A percentile compares a stretch with the other conserved stretches of the same genome.
Conservation (phyloP, 2,113 vertebrate species). For the Cettia cetti region DNA sequence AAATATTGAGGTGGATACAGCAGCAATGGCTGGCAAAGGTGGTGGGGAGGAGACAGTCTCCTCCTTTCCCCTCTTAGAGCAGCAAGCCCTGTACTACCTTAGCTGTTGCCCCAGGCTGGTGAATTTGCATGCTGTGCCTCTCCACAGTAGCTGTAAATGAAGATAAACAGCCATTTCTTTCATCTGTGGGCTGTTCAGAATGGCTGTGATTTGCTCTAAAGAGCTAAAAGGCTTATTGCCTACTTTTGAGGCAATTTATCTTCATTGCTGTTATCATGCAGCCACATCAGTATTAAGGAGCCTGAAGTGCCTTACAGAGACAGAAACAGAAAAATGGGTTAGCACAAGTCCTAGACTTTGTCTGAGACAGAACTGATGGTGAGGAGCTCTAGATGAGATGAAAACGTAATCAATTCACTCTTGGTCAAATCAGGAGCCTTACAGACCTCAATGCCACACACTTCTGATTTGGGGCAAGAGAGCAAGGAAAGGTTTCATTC, state of each 20-base stretch:
- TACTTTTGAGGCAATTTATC: constrained; percentile 41
- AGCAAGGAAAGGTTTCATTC: not conserved
- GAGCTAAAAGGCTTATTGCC: constrained; percentile 48
- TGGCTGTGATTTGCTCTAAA: constrained; percentile 35
- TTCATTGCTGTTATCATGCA: constrained; percentile 51
- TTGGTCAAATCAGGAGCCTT: not conserved
- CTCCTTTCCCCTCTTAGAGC: not conserved
- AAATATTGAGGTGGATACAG: not conserved
- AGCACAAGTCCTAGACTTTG: not conserved
- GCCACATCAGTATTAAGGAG: constrained; percentile 19
- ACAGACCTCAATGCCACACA: not conserved
- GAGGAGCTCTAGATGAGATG: not conserved
- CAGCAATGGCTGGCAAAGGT: not conserved
- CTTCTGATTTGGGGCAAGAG: not conserved
- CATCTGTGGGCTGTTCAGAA: not conserved
- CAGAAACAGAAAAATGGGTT: not conserved
- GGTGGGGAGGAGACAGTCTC: not conserved
- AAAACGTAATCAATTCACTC: not conserved
- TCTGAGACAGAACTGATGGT: not conserved
- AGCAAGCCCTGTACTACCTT: not conserved
- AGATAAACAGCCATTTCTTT: constrained; percentile 39
- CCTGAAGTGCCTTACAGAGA: not conserved
- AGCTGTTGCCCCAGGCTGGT: not conserved
- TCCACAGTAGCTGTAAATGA: constrained; percentile 21
- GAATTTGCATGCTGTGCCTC: constrained; percentile 19